Conservation (phyloP, 2,888 invertebrate genomes). For the Ctena decussata region DNA sequence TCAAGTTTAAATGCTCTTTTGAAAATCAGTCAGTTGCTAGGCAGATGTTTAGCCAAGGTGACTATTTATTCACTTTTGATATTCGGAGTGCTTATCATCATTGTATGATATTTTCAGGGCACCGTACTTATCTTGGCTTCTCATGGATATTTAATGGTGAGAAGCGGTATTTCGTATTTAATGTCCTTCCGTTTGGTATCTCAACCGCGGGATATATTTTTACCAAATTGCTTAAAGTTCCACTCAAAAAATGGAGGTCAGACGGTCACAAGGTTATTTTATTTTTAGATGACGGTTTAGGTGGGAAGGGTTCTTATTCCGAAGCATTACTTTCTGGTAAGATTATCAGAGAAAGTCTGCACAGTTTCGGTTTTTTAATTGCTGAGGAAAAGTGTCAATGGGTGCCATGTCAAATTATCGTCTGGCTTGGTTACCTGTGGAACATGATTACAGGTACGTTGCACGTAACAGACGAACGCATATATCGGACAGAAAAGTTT, state of each 20-base stretch:
- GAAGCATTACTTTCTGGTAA: slow-evolving; percentile 11
- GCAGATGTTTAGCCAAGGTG: slow-evolving; percentile 5
- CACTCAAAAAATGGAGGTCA: slow-evolving; percentile 27
- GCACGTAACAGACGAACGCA: slow-evolving; percentile 2
- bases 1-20: slow-evolving; percentile 42
- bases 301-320: slow-evolving; percentile 1
- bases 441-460: not conserved
- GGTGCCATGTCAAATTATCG: not conserved
- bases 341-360: not conserved
- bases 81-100: slow-evolving; percentile 34
- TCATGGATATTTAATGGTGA: slow-evolving; percentile 11
- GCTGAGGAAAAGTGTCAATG: slow-evolving; percentile 18
- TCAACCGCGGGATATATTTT: slow-evolving; percentile 39
- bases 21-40: slow-evolving; percentile 25
- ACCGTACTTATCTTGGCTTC: slow-evolving; percentile 34
- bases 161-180: slow-evolving; percentile 25
- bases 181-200: slow-evolving; percentile 39
- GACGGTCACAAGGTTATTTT: slow-evolving; percentile 15
- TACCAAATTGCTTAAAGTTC: slow-evolving; percentile 27
- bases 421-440: slow-evolving; percentile 18
- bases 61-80: slow-evolving; percentile 27
- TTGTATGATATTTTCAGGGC: slow-evolving; percentile 24
- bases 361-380: not conserved
- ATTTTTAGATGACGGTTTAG: slow-evolving; percentile 46
- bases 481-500: not conserved